Base-by-base conservation (phyloP, 1,140 invertebrate genomes). In the Coelopa frigida region DNA sequence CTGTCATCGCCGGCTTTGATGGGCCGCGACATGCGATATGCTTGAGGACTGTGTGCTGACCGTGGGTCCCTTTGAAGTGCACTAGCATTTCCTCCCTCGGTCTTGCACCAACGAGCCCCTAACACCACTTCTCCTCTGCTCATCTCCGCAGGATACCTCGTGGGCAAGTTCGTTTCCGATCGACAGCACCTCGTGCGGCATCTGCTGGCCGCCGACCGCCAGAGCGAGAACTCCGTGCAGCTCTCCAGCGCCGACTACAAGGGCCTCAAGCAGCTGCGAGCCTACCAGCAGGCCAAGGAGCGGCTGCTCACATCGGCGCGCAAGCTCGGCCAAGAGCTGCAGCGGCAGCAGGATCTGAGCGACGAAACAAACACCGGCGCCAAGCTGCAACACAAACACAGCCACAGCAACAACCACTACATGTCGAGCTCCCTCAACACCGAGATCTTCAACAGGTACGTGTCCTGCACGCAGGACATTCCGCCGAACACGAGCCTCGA, bases 81-180 rank as follows among this genome's bases (percentile, higher is more conserved):
- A n/a, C n/a, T n/a, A n/a, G n/a, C n/a, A n/a, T n/a, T n/a, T n/a
- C n/a, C n/a, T n/a, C n/a, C n/a, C n/a, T n/a, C n/a, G n/a, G n/a
- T n/a, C n/a, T n/a, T n/a, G n/a, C n/a, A n/a, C n/a, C n/a, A n/a
- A n/a, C n/a, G n/a, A n/a, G n/a, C n/a, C n/a, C n/a, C 18, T 18
- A 27, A 43, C 36, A 31, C 40, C 55, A 50, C 41, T 58, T 52
- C 43, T 35, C 22, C 44, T 18, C 12, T 44, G n/a, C 46, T 48
- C 32, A 35, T 35, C 24, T 8, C 24, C 14, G 15, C 53, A 68
- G 65, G 65, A 40, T 69, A 66, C 48, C 48, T 69, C 43, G 50
- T 69, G 29, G 66, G 66, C 15, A 68, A 68, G 48, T 68, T 68
- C 38, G 62, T 66, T 36, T 50, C 59, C 14, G 64, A 69, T 44